Evolutionary conservation across 1,140 invertebrate species (phyloP).

Genomic region (Drosophila sulfurigaster): DNA sequence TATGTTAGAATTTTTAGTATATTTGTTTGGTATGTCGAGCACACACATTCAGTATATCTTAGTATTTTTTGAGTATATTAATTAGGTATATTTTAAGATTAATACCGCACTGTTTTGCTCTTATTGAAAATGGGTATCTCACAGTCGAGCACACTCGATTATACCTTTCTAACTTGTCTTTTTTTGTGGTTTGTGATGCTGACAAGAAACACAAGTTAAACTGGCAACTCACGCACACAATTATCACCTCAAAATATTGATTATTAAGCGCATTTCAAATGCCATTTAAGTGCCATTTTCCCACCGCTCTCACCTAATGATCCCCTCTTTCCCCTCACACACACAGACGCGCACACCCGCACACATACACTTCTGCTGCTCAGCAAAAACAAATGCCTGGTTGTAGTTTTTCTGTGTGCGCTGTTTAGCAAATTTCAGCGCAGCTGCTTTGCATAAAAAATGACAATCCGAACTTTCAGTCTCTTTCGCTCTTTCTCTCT

Average conservation of each 20-base stretch:
- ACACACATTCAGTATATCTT: no score
- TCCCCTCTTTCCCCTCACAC: neutral
- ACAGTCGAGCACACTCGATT: no score
- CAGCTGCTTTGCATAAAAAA: conserved; percentile 79
- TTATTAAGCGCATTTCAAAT: conserved; percentile 77
- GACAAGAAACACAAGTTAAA: conserved; percentile 36
- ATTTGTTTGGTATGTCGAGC: no score
- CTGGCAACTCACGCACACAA: conserved; percentile 72
- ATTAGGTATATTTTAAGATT: no score
- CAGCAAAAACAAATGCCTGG: conserved; percentile 24
- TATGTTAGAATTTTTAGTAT: no score
- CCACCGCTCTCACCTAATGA: neutral
- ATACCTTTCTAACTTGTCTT: no score
- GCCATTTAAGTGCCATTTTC: conserved; percentile 48
- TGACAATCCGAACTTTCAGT: conserved; percentile 47
- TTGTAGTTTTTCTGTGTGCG: conserved; percentile 54
- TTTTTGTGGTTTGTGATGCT: neutral
- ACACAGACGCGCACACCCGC: no score
- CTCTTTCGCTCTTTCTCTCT: neutral
- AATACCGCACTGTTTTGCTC: no score
- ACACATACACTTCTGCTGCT: no score
- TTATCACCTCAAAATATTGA: conserved; percentile 80
- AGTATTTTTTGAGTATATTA: no score
- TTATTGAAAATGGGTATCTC: no score
- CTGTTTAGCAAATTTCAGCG: conserved; percentile 51